These are phyloP conservation scores for Pelagia noctiluca DNA, from an alignment of 30 jellyfish, hydroid and myxozoan species.

Conservation along the genomic window DNA sequence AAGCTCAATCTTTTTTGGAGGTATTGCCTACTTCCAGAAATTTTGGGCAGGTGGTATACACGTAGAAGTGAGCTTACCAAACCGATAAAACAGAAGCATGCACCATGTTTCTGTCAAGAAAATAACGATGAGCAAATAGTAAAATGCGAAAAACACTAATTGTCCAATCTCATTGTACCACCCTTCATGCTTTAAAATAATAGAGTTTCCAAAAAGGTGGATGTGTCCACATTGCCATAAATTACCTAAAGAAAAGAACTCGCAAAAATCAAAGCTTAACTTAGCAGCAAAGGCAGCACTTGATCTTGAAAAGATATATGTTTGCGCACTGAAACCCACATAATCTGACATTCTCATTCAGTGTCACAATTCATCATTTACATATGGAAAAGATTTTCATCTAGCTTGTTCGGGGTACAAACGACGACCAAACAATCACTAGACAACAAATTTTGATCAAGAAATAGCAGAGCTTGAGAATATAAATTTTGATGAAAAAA, in stretches of 20 bases:
- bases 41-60: conserved; percentile 59
- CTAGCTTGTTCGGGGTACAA: conserved; percentile 59
- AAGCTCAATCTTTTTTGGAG: conserved; percentile 44
- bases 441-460: conserved; percentile 13
- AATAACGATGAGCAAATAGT: conserved; percentile 11
- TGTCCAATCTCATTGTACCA: conserved; percentile 38
- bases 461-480: conserved; percentile 11
- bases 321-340: conserved; percentile 34
- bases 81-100: no score
- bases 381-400: conserved; percentile 41
- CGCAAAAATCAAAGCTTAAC: conserved; percentile 10
- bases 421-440: conserved; percentile 55
- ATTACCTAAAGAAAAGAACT: not conserved
- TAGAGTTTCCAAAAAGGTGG: conserved; percentile 20
- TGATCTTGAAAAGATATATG: conserved; percentile 38
- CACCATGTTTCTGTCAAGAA: conserved; percentile 6
- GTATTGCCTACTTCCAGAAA: conserved; percentile 45
- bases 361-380: conserved; percentile 45
- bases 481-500: not conserved
- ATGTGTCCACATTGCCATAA: conserved; percentile 16
- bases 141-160: not conserved
- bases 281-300: not conserved
- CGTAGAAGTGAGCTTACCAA: conserved; percentile 7
- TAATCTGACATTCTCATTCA: conserved; percentile 32
- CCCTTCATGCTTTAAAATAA: conserved; percentile 34